Evolutionary conservation across 2,113 vertebrate genomes (phyloP).

Genomic region (Paracanthobrama guichenoti): DNA sequence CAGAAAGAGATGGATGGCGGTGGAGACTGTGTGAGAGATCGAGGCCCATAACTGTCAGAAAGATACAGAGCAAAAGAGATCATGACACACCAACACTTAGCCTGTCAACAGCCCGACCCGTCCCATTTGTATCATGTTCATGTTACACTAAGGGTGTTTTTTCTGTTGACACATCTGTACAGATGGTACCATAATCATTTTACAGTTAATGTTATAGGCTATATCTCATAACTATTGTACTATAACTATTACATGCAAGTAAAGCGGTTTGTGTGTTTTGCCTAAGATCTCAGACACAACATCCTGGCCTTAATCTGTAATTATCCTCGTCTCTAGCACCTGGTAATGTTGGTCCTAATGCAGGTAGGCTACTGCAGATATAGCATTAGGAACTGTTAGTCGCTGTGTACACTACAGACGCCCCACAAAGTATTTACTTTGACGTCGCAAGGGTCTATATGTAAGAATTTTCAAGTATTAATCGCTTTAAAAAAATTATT

Average conservation of each 20-base stretch:
- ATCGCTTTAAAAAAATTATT: no score
- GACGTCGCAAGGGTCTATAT: no score
- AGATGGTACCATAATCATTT: no score
- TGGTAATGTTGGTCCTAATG: background rate
- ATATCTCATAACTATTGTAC: background rate
- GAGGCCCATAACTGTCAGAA: background rate
- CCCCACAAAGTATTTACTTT: background rate
- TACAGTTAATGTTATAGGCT: no score
- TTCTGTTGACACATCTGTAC: background rate
- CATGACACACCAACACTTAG: conserved; percentile 1
- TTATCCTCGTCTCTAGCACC: background rate
- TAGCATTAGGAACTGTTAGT: background rate
- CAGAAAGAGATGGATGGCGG: background rate
- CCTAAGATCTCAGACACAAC: background rate
- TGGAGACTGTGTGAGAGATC: background rate
- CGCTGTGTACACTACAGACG: background rate
- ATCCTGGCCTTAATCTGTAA: conserved; percentile 22
- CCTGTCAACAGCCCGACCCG: background rate
- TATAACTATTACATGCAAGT: background rate
- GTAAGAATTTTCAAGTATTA: no score
- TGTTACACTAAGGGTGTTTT: background rate
- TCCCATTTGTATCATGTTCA: conserved; percentile 27
- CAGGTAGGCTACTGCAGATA: background rate
- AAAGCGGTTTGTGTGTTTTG: background rate
- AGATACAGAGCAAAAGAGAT: background rate